These are phyloP conservation scores for mouse (Mus musculus) DNA, from an alignment of 2,113 vertebrate species.

Conservation along the genomic window DNA sequence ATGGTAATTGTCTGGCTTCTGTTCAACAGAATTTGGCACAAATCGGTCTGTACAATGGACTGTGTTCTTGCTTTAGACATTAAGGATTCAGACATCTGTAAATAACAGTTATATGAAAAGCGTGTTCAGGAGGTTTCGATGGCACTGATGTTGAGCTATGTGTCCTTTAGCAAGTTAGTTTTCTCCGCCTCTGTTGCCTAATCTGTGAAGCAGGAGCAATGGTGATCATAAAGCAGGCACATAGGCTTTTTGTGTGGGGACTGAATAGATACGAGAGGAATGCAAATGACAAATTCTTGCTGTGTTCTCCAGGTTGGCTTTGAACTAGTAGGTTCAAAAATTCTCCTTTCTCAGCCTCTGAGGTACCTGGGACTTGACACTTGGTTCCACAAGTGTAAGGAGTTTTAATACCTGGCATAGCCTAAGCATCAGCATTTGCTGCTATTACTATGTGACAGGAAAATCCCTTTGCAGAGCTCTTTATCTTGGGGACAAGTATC, in stretches of 20 bases:
- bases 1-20: slow-evolving; percentile 35
- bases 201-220: background rate
- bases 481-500: background rate
- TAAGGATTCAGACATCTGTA: background rate
- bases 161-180: slow-evolving; percentile 14
- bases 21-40: background rate
- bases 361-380: background rate
- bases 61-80: background rate
- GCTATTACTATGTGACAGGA: background rate
- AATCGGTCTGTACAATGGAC: background rate
- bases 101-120: background rate
- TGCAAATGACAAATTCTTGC: background rate
- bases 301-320: background rate
- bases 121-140: background rate
- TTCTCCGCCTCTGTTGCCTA: background rate
- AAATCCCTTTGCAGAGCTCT: slow-evolving; percentile 13
- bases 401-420: background rate
- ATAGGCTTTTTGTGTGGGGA: background rate
- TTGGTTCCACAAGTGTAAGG: background rate
- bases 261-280: slow-evolving; percentile 19
- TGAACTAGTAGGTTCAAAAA: background rate
- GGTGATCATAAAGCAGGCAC: background rate
- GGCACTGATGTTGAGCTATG: background rate
- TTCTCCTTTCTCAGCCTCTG: background rate
- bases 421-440: background rate